Conservation (phyloP, 2,888 invertebrate genomes). For the Odontothrips loti region DNA sequence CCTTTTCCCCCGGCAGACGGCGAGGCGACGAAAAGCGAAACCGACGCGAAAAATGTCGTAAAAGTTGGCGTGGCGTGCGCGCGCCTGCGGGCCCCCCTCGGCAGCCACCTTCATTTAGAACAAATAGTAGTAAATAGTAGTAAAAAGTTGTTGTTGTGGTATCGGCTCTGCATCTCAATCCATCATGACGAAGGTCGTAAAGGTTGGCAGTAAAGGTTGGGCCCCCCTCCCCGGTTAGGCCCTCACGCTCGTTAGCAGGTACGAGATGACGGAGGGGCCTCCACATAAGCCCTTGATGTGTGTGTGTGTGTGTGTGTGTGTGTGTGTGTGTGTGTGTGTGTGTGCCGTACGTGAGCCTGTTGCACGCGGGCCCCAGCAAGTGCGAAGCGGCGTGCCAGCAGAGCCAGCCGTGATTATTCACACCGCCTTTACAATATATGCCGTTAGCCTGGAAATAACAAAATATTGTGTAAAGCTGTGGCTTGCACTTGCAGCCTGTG, state of each 20-base stretch:
- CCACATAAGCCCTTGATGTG: too few species aligned
- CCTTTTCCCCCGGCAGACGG: neutral
- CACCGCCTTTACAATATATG: neutral
- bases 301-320: too few species aligned
- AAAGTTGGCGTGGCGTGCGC: neutral
- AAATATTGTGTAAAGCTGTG: too few species aligned
- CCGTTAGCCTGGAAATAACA: too few species aligned
- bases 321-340: neutral
- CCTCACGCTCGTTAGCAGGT: neutral
- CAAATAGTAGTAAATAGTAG: conserved; percentile 21
- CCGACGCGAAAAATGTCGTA: neutral
- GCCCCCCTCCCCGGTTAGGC: too few species aligned
- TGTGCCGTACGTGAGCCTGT: neutral
- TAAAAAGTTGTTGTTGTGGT: neutral
- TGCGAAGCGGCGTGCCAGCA: neutral
- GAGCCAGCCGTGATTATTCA: neutral
- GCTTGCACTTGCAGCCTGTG: too few species aligned
- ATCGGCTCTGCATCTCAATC: conserved; percentile 1
- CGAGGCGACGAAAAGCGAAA: conserved; percentile 11
- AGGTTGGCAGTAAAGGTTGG: conserved; percentile 2
- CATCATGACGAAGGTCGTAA: conserved; percentile 12
- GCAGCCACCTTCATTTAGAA: conserved; percentile 4
- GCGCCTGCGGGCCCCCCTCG: neutral
- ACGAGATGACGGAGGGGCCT: neutral
- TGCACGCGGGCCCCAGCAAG: neutral